Evolutionary conservation across 2,888 invertebrate species (phyloP), one percentile per base, ranked within the genome.

Genomic region (Formica aserva): DNA sequence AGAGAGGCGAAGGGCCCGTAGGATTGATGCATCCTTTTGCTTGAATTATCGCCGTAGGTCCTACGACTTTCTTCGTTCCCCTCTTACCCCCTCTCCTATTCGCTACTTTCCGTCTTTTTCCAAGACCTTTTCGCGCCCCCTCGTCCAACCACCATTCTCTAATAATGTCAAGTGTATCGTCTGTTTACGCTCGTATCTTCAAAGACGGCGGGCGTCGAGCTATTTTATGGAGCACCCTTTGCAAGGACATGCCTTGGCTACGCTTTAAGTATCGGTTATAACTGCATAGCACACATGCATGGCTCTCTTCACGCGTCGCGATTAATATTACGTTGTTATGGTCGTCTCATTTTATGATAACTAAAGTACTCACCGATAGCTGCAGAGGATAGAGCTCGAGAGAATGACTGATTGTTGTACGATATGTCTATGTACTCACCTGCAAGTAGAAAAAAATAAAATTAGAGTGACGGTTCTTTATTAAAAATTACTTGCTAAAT

Each of bases 21-120:
- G 92, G 91, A 93, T 94, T 91, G 91, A 94, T 94, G 94, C 90
- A 93, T 94, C 94, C 94, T 94, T 94, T 93, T 88, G 90, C 91
- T 89, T 94, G 92, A 94, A 92, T 94, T 94, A 94, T 93, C 90
- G 88, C 89, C 84, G 71, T 87, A 75, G 83, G 88, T 89, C 90
- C 90, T 86, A 85, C 86, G 82, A 88, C 84, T 87, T 48, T 52
- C 83, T 82, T 82, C 66, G 74, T 62, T 78, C 77, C 83, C 69
- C 62, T 82, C 66, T 69, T 76, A 55, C 35, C 22, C 62, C 26
- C 32, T 55, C 57, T 29, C 57, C 76, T 35, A 35, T 35, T 0
- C 29, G 15, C 32, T 72, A 32, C 52, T 57, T 38, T 80, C 71
- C 80, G 74, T 41, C 35, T 66, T 74, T 85, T 83, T 88, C 81